Evolutionary conservation across 2,888 invertebrate species (phyloP).

Genomic region (Lingula anatina): DNA sequence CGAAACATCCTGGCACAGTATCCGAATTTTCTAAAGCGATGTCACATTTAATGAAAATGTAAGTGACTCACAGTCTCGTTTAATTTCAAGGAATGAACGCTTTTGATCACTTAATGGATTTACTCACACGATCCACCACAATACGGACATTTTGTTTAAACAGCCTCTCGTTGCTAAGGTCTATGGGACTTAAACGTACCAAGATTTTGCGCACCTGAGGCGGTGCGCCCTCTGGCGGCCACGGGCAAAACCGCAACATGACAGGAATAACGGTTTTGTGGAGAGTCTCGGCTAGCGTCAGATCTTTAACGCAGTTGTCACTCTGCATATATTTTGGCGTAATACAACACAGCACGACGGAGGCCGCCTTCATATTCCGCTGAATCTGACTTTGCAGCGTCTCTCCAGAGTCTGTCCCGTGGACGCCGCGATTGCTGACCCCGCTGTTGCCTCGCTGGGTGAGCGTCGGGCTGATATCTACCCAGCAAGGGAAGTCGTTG

Average conservation of each 20-base stretch:
- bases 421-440: constrained; percentile 26
- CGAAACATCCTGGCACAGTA: too few species aligned
- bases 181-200: constrained; percentile 30
- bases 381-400: constrained; percentile 39
- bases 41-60: too few species aligned
- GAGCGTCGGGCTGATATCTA: constrained; percentile 34
- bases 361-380: constrained; percentile 37
- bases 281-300: constrained; percentile 42
- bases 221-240: constrained; percentile 43
- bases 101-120: too few species aligned
- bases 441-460: constrained; percentile 32
- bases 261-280: constrained; percentile 44
- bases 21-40: too few species aligned
- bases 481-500: constrained; percentile 39
- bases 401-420: constrained; percentile 22
- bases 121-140: constrained; percentile 35
- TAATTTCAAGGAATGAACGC: too few species aligned
- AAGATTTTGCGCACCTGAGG: constrained; percentile 37
- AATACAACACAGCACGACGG: constrained; percentile 39
- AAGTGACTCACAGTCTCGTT: too few species aligned
- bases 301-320: constrained; percentile 46
- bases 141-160: constrained; percentile 37
- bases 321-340: constrained; percentile 49
- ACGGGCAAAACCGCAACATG: constrained; percentile 34
- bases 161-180: constrained; percentile 43